Evolutionary conservation across 1,140 invertebrate species (phyloP), one percentile per base, ranked within the genome.

Genomic region (Lerema accius): DNA sequence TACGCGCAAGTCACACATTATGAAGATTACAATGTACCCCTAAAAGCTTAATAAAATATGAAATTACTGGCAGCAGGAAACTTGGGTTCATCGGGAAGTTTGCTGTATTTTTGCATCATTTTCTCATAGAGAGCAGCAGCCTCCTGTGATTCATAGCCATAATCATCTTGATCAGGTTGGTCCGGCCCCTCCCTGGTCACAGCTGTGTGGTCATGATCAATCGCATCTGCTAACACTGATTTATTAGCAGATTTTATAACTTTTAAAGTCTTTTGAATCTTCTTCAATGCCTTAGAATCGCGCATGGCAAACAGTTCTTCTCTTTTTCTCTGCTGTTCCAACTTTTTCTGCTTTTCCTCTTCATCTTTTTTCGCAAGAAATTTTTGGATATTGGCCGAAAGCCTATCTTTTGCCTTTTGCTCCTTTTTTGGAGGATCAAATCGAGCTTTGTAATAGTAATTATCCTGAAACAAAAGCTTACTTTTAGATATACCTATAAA

Each of bases 151-250:
- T 95, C 95, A 80, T 97, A 98, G 3, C 96, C 91, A 82, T 97
- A 98, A 80, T 98, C 96, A 92, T 98, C 97, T 83, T 97, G 96
- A 77, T 97, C 96, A 0, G 95, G 95, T 74, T 96, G 96, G n/a
- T 93, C 93, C 3, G 93, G 93, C 13, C 94, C 94, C 72, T 93
- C 93, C 23, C 94, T 89, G 0, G 95, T 96, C 23, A 96, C 92
- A 39, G 94, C 94, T 49, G 96, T 96, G 69, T 96, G 94, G 23
- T 94, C 92, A 80, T 93, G 93, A 78, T 97, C 95, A 53, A 96
- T 91, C 9, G 96, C 96, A 93, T 97, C 96, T 50, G 94, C 94
- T 56, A 97, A 87, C 2, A 96, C 96, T 4, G 96, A 95, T 83
- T 97, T 96, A 81, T 97, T 97, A 0, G 96, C 96, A 49, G 96